Percentiles rank a stretch among this genome's conserved stretches.
Conservation (phyloP, 2,113 vertebrate genomes). For the Lepisosteus osseus region DNA sequence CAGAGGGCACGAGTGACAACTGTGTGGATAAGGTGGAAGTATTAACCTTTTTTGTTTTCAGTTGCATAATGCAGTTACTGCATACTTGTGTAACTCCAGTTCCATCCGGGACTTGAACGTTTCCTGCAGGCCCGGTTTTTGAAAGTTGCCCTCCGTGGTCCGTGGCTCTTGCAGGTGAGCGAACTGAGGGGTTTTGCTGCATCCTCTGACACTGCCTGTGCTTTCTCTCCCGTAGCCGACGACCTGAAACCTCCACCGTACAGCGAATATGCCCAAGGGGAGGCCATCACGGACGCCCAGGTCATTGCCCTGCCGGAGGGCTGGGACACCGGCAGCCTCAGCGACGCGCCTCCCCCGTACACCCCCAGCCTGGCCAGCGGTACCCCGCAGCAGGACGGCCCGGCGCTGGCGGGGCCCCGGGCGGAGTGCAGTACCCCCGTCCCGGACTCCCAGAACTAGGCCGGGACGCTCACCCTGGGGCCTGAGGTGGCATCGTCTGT, state of each 20-base stretch:
- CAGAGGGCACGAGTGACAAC: too few species aligned
- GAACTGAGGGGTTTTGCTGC: background rate
- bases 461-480: background rate
- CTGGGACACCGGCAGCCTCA: conserved; percentile 50
- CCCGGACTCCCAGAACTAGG: background rate
- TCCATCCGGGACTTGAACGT: too few species aligned
- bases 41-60: too few species aligned
- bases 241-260: conserved; percentile 78
- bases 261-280: conserved; percentile 62
- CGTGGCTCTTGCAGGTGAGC: too few species aligned
- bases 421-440: background rate
- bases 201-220: background rate
- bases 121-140: too few species aligned
- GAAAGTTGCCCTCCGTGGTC: too few species aligned
- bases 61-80: too few species aligned
- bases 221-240: conserved; percentile 49
- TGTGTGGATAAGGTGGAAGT: too few species aligned
- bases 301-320: conserved; percentile 52
- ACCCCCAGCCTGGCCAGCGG: conserved; percentile 40
- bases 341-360: conserved; percentile 73
- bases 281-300: conserved; percentile 31
- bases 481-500: background rate
- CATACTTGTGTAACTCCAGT: too few species aligned
- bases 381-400: background rate
- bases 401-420: conserved; percentile 23